phyloP scores from a whole-genome alignment of 2,888 invertebrate species.

The Callimorpha dominula region DNA sequence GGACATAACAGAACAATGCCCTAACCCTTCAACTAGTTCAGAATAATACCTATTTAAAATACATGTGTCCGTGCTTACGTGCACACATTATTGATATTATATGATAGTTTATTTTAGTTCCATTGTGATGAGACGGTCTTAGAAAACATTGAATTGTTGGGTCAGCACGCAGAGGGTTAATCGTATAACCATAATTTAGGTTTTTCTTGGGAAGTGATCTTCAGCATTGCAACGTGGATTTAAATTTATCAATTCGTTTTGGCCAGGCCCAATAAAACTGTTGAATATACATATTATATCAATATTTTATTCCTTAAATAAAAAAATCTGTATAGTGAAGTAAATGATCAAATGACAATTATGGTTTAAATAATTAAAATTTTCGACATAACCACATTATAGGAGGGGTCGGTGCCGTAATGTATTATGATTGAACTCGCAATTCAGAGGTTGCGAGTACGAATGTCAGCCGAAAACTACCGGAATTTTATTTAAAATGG shows the following conservation, averaged over 20 bases:
- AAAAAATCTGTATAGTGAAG: no score
- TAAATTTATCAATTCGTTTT: no score
- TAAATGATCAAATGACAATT: no score
- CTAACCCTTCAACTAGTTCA: slow-evolving; percentile 78
- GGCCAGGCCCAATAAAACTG: no score
- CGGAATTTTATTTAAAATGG: not conserved
- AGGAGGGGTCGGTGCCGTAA: no score
- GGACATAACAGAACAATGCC: slow-evolving; percentile 58
- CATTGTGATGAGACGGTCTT: slow-evolving; percentile 45
- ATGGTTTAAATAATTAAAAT: not conserved
- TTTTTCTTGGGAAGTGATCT: slow-evolving; percentile 12
- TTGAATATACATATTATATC: no score
- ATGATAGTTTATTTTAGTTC: slow-evolving; percentile 83
- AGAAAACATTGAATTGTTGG: slow-evolving; percentile 67
- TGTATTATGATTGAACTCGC: not conserved
- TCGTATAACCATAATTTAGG: slow-evolving; percentile 20
- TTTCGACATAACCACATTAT: no score
- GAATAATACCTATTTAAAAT: slow-evolving; percentile 85
- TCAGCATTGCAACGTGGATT: no score
- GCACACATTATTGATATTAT: slow-evolving; percentile 86
- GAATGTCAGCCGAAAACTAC: not conserved
- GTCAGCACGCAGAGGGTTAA: slow-evolving; percentile 58
- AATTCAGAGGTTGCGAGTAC: not conserved
- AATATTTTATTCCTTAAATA: no score
- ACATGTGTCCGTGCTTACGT: slow-evolving; percentile 81